phyloP scores from a whole-genome alignment of 2,113 vertebrate species.

The Scolopax mira region DNA sequence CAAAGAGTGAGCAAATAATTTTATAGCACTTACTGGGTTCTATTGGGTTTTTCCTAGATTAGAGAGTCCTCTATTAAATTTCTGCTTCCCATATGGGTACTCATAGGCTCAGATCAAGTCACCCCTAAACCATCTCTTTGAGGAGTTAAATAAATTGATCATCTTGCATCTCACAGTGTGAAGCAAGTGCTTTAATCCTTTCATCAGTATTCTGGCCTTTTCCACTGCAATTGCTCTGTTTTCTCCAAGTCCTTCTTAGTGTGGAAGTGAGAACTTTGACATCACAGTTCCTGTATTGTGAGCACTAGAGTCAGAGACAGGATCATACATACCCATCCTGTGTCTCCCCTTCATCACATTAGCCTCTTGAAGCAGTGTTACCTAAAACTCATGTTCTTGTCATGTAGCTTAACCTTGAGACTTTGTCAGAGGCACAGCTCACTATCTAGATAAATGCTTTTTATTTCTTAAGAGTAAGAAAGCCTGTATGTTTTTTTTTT shows the following conservation, averaged over 20 bases:
- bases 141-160: constrained; percentile 22
- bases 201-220: not conserved
- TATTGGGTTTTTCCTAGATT: not conserved
- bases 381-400: not conserved
- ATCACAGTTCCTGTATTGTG: not conserved
- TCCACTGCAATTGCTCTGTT: not conserved
- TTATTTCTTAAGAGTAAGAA: not conserved
- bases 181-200: constrained; percentile 6
- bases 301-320: not conserved
- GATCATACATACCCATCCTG: not conserved
- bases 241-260: not conserved
- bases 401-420: not conserved
- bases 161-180: constrained; percentile 1
- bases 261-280: not conserved
- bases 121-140: constrained; percentile 18
- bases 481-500: not conserved
- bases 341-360: not conserved
- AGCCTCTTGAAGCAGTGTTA: not conserved
- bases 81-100: not conserved
- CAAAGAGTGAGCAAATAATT: not conserved
- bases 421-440: not conserved
- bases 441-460: not conserved
- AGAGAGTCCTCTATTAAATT: not conserved
- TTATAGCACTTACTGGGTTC: not conserved
- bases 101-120: not conserved